Evolutionary conservation across 1,140 invertebrate genomes (phyloP).

Genomic region (Drosophila mayri): DNA sequence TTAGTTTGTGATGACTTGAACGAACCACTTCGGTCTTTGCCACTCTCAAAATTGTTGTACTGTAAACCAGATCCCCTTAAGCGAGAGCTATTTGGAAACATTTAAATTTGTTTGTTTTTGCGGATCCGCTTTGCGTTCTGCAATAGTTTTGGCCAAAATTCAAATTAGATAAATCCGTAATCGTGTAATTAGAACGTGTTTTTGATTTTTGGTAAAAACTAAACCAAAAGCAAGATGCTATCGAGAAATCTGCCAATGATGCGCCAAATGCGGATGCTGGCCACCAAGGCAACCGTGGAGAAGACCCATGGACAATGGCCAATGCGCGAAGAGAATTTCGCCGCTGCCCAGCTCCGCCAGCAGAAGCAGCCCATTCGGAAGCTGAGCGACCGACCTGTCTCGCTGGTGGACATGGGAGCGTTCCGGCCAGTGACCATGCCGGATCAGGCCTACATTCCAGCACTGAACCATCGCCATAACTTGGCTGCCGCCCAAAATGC

Average conservation of each 20-base stretch:
- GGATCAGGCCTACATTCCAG: not conserved
- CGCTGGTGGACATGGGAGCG: not conserved
- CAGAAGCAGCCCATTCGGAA: conserved; percentile 10
- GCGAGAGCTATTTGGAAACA: conserved; percentile 2
- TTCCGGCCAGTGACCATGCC: not conserved
- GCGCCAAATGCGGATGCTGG: not conserved
- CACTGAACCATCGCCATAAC: not conserved
- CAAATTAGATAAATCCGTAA: not conserved
- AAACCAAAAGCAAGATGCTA: conserved; percentile 2
- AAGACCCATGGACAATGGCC: conserved; percentile 1
- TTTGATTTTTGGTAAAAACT: too few species aligned
- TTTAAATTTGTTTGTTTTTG: not conserved
- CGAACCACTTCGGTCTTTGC: too few species aligned
- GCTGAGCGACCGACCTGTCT: not conserved
- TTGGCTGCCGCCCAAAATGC: conserved; percentile 9
- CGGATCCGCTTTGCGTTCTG: not conserved
- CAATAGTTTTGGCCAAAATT: not conserved
- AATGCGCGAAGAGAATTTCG: conserved; percentile 14
- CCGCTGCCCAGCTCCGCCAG: not conserved
- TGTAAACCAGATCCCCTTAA: not conserved
- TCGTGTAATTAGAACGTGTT: not conserved
- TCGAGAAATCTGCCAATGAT: conserved; percentile 8
- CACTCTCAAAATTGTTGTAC: conserved; percentile 40
- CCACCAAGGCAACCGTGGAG: not conserved
- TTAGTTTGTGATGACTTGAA: not conserved